Percentiles rank a stretch among this genome's conserved stretches.
These are phyloP conservation scores for Gortyna flavago DNA, from an alignment of 2,888 invertebrate genomes.

Conservation along the genomic window DNA sequence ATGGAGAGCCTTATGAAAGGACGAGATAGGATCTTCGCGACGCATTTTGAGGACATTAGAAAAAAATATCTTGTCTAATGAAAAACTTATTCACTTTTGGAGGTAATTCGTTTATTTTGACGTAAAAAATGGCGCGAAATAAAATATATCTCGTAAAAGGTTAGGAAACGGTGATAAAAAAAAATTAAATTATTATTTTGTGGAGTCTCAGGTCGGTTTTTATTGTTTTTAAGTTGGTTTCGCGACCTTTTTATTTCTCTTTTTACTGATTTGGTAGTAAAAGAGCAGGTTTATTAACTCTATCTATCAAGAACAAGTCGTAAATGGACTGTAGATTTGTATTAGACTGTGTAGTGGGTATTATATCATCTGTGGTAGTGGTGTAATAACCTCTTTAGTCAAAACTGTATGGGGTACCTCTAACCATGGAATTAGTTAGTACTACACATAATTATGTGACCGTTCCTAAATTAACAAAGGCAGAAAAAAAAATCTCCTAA, in stretches of 20 bases:
- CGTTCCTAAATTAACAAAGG: too few species aligned
- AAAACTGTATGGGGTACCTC: background rate
- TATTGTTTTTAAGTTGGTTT: conserved; percentile 46
- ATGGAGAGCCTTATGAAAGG: conserved; percentile 76
- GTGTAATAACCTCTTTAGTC: background rate
- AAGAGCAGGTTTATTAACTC: conserved; percentile 29
- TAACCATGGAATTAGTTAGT: background rate
- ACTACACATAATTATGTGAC: too few species aligned
- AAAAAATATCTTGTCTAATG: conserved; percentile 67
- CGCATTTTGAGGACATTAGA: conserved; percentile 68
- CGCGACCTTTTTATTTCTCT: conserved; percentile 27
- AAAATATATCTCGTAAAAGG: conserved; percentile 53
- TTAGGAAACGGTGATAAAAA: conserved; percentile 57
- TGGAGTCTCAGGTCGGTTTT: conserved; percentile 37
- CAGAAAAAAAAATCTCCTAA: too few species aligned
- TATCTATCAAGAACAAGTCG: conserved; percentile 21
- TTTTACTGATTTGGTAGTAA: conserved; percentile 44
- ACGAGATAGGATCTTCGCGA: conserved; percentile 72
- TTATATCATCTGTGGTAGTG: too few species aligned
- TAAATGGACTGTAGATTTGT: background rate
- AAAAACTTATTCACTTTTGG: conserved; percentile 60
- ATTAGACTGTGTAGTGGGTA: background rate
- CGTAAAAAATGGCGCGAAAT: conserved; percentile 58
- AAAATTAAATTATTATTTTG: conserved; percentile 56
- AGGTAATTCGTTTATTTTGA: conserved; percentile 67